Base-by-base conservation (phyloP, 2,797 vertebrate species). In the Cyclopterus lumpus region DNA sequence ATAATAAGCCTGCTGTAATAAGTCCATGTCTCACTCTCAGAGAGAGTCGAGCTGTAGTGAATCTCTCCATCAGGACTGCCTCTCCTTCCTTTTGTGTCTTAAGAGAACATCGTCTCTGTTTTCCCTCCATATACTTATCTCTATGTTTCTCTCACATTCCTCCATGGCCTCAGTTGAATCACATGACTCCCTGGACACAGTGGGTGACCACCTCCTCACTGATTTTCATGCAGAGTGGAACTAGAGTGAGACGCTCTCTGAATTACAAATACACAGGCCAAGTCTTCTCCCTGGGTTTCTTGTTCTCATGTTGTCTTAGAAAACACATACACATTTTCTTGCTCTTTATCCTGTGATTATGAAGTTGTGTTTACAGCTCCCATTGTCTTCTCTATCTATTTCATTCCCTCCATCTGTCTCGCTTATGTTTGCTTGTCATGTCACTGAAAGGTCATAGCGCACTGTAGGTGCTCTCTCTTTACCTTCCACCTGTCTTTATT, bases 121-220 rank as follows among this genome's bases (percentile, higher is more conserved):
- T 80, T 79, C 67, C 71, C 55, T 77, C 54, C 26, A 38, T 81
- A 61, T 66, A 73, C 75, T 63, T 40, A 28, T 76, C 71, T 63
- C 61, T 69, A 28, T 72, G 53, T 58, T 54, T 67, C 14, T 9
- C 34, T 57, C 28, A 28, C 44, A 42, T 49, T 40, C 64, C 60
- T 34, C 26, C 51, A 42, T 68, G 72, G 78, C 77, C 71, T 78
- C 67, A 44, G 68, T 70, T 53, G 55, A 69, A 83, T 92, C 87
- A 89, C 83, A 88, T 90, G 90, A 92, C 85, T 82, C 58, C 75
- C 66, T 75, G 84, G 85, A 89, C 84, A 82, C 82, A 83, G 84
- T 79, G 84, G 78, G 83, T 81, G 82, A 89, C 85, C 88, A 87
- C 83, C 78, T 82, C 83, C 84, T 84, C 71, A 2, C 76, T 81